Conservation (phyloP, 2,113 vertebrate species). For the Microcebus tavaratra region DNA sequence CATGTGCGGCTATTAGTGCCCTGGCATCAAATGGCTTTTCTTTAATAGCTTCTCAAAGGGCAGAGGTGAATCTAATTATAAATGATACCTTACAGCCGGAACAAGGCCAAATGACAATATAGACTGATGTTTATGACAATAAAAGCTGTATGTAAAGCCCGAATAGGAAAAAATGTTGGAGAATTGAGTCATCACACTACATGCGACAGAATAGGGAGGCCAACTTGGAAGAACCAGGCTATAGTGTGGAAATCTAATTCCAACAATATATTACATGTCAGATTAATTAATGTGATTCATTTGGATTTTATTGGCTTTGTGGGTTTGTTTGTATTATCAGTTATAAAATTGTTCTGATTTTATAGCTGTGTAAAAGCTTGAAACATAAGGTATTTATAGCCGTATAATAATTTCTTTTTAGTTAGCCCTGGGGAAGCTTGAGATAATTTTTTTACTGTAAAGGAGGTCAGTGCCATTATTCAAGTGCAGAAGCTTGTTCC, state of each 20-base stretch:
- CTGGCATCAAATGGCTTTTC: neutral
- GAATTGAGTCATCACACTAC: neutral
- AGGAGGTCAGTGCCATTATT: conserved; percentile 51
- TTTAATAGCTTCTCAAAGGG: neutral
- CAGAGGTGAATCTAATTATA: neutral
- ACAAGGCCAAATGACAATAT: neutral
- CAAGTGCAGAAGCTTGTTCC: neutral
- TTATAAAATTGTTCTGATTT: conserved; percentile 60
- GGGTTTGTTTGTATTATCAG: conserved; percentile 67
- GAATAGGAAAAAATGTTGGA: neutral
- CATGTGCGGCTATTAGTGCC: neutral
- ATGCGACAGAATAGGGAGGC: neutral
- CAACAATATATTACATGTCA: neutral
- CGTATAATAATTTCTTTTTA: conserved; percentile 36
- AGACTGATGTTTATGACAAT: neutral
- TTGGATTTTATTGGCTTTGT: conserved; percentile 62
- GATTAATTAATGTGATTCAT: conserved; percentile 60
- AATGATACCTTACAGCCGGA: neutral
- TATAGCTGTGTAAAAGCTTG: conserved; percentile 43
- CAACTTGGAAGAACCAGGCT: neutral
- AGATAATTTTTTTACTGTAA: conserved; percentile 47
- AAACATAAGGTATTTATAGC: conserved; percentile 49
- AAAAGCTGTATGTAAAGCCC: neutral
- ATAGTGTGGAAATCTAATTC: conserved; percentile 31
- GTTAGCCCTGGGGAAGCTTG: conserved; percentile 27